Evolutionary conservation across 2,797 vertebrate species (phyloP), one percentile per base, ranked within the genome.

Genomic region (Poeciliopsis infans): DNA sequence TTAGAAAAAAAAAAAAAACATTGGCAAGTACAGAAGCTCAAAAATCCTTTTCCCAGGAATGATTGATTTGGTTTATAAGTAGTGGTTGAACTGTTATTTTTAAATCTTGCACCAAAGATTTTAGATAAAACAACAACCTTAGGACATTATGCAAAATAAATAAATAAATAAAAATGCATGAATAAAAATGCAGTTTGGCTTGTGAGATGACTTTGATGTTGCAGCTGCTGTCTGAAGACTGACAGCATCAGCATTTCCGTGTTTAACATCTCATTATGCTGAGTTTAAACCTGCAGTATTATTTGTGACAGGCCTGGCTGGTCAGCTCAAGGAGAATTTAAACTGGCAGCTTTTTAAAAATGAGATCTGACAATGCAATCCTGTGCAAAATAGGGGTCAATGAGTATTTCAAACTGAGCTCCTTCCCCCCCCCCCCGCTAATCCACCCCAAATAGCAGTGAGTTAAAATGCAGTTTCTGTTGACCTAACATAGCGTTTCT

Each of bases 201-300:
- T 69, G 66, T 41, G 20, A 69, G 23, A 69, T n/a, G 10, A 41
- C 18, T 69, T 69, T 69, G 66, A 64, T 18, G 18, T 25, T 15
- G 43, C n/a, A 74, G 68, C 51, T 81, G 43, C 31, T 12, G 45
- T 46, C 43, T 72, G 72, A 76, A 75, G 81, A 88, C 90, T 80
- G 80, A 84, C 84, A 86, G 46, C 73, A 84, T 89, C 88, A 91
- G 88, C 86, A 74, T 82, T 88, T 85, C 74, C 75, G 77, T 70
- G 82, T 51, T 45, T 82, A 85, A 85, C 79, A 75, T 74, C 77
- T 86, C 76, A 77, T 84, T 76, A 79, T 76, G 76, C 84, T 75
- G 82, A 85, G 83, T 88, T 89, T 86, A 84, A 90, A 88, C 79
- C 76, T 74, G 68, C n/a, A 78, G 84, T 87, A 74, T 83, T 85